A percentile compares a stretch with the other conserved stretches of the same genome.
Evolutionary conservation across 2,113 vertebrate species (phyloP).

Genomic region (Artemisiospiza belli): DNA sequence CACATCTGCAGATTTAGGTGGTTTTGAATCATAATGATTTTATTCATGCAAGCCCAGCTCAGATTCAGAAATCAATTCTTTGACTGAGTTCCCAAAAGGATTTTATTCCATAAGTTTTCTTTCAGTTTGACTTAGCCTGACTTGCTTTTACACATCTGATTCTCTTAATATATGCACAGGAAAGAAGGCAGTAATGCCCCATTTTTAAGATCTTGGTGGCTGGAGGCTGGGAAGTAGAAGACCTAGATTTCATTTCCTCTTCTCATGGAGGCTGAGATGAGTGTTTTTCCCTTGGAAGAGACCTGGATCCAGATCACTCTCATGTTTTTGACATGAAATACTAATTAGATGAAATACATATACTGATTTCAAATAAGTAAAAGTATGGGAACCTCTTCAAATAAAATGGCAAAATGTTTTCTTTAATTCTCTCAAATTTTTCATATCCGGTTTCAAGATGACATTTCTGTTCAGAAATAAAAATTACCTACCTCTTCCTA

Average conservation of each 20-base stretch:
- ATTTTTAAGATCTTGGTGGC: conserved; percentile 29
- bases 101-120: background rate
- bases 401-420: background rate
- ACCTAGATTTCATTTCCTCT: conserved; percentile 24
- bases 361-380: background rate
- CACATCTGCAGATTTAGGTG: background rate
- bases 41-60: background rate
- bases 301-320: background rate
- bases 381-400: background rate
- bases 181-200: background rate
- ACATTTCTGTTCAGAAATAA: background rate
- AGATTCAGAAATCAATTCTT: background rate
- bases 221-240: conserved; percentile 14
- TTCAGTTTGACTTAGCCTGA: background rate
- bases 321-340: conserved; percentile 7
- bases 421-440: background rate
- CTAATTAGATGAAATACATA: conserved; percentile 4
- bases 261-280: background rate
- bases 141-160: conserved; percentile 1
- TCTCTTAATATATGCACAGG: conserved; percentile 22
- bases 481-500: background rate
- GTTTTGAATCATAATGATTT: background rate
- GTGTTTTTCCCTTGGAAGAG: background rate
- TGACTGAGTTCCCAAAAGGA: background rate
- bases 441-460: background rate